Evolutionary conservation across 1,140 invertebrate species (phyloP).

Genomic region (Drosophila watanabei): DNA sequence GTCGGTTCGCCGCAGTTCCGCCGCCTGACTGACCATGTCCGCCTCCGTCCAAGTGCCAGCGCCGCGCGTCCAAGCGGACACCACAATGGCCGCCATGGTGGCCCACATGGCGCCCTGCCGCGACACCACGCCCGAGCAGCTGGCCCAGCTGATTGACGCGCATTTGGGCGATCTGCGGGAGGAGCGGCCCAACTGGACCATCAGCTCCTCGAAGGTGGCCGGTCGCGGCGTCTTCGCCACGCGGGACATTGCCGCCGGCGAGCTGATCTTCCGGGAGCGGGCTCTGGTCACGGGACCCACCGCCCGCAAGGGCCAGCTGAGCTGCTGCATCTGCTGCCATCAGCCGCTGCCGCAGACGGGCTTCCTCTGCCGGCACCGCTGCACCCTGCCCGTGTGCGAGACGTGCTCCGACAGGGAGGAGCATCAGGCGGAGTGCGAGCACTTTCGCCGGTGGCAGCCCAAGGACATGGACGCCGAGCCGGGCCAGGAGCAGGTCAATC

Average conservation of each 20-base stretch:
- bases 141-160: conserved; percentile 76
- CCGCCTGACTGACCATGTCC: conserved; percentile 14
- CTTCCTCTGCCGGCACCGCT: conserved; percentile 86
- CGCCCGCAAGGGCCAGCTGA: conserved; percentile 76
- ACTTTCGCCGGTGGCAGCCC: conserved; percentile 87
- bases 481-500: conserved; percentile 74
- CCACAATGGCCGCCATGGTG: conserved; percentile 59
- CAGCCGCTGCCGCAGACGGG: conserved; percentile 80
- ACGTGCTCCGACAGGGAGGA: conserved; percentile 87
- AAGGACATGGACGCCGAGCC: conserved; percentile 75
- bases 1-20: conserved; percentile 46
- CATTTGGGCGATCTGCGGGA: conserved; percentile 78
- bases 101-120: conserved; percentile 73
- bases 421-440: conserved; percentile 88
- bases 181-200: conserved; percentile 72
- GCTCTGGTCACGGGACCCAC: conserved; percentile 89
- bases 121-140: conserved; percentile 73
- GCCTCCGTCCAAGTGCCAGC: conserved; percentile 6
- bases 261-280: conserved; percentile 89
- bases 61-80: conserved; percentile 28
- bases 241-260: conserved; percentile 88
- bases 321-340: conserved; percentile 80
- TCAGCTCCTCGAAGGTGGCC: conserved; percentile 66
- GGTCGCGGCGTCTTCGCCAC: conserved; percentile 89
- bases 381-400: conserved; percentile 85